Base-by-base conservation (phyloP, 2,888 invertebrate species). In the Tortricodes alternella region DNA sequence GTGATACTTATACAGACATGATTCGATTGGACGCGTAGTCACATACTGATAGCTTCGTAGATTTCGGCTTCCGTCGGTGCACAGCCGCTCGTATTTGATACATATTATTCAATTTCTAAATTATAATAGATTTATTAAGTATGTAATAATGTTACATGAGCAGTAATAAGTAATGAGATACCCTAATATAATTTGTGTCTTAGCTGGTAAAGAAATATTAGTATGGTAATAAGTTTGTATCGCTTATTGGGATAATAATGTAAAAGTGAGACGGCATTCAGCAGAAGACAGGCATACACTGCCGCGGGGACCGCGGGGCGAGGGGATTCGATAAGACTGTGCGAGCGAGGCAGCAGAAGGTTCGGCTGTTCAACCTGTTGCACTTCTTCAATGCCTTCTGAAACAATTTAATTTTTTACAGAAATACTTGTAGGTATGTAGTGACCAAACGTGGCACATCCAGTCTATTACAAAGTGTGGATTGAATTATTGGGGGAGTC, bases 141-240 rank as follows among this genome's bases (percentile, higher is more conserved):
- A 83, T 76, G 74, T 84, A 85, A 84, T 88, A 88, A 83, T 89
- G 87, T 89, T 87, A 78, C 74, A 80, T 61, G 87, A 87, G 84
- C 78, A 79, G 68, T 86, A 85, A 83, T 85, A 82, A 84, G 66
- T 86, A 88, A 85, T 78, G 78, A 79, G 74, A 78, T 83, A 87
- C 84, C 77, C 68, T 88, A 88, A 87, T 85, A 89, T 89, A 89
- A 89, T 90, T 89, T 89, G 89, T 89, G 90, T 89, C 85, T 86
- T 90, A 90, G 90, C 80, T 85, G 81, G 81, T 89, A 89, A 86
- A 83, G 79, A 74, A 83, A 85, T 80, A 78, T 83, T 80, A 87
- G 82, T 83, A 81, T 79, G 85, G 80, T 80, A 73, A 85, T 88
- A 85, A 84, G 87, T 88, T 88, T 83, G 83, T 85, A 78, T 86